A percentile compares a stretch with the other conserved stretches of the same genome.
Conservation (phyloP, 2,888 invertebrate genomes). For the Zhuqinia jingwanae region DNA sequence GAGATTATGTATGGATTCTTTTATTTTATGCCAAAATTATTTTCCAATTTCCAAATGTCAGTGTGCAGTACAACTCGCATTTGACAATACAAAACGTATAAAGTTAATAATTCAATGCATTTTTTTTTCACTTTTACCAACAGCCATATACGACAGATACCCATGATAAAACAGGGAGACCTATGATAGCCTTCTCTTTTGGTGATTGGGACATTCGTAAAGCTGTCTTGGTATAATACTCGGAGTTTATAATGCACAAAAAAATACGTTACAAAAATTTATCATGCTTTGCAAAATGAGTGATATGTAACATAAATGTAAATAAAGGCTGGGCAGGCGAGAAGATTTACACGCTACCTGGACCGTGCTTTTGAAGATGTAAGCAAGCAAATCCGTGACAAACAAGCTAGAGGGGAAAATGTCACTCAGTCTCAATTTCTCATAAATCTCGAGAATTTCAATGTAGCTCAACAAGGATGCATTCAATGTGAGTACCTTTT, state of each 20-base stretch:
- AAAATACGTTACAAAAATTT: not conserved
- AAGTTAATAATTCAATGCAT: not conserved
- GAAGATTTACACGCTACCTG: slow-evolving; percentile 67
- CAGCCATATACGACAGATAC: slow-evolving; percentile 70
- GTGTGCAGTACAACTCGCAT: no score
- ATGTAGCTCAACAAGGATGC: slow-evolving; percentile 66
- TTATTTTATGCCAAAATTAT: not conserved
- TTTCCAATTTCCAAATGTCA: no score
- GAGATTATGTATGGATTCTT: slow-evolving; percentile 51
- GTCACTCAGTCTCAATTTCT: slow-evolving; percentile 71
- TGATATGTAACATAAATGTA: no score
- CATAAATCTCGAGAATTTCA: slow-evolving; percentile 64
- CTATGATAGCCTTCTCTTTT: slow-evolving; percentile 64
- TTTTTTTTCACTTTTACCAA: not conserved
- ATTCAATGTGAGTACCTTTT: slow-evolving; percentile 59
- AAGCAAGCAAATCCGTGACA: slow-evolving; percentile 64
- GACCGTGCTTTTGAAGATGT: slow-evolving; percentile 69
- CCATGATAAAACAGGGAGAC: slow-evolving; percentile 66
- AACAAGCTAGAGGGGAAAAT: slow-evolving; percentile 69
- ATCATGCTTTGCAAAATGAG: not conserved
- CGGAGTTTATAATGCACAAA: no score
- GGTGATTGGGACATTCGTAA: slow-evolving; percentile 69
- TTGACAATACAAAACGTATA: no score
- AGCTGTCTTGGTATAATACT: not conserved
- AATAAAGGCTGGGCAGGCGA: slow-evolving; percentile 62